Evolutionary conservation across 2,888 invertebrate genomes (phyloP).

Genomic region (Brachypalpus laphriformis): DNA sequence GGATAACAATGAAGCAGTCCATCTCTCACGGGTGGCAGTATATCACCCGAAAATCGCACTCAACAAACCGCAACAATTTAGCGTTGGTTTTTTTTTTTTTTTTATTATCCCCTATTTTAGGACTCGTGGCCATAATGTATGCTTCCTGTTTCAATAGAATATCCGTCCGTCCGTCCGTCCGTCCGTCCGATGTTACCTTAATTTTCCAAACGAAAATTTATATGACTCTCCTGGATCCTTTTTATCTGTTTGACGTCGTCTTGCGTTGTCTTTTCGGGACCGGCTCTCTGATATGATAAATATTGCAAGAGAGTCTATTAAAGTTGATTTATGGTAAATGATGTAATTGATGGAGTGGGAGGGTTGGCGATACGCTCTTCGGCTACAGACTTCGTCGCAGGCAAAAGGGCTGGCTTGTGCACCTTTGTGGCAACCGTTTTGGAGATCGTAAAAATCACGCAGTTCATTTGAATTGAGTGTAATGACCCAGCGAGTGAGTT

Average conservation of each 20-base stretch:
- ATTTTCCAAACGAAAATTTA: constrained; percentile 47
- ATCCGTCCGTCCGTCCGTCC: constrained; percentile 13
- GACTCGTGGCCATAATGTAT: constrained; percentile 42
- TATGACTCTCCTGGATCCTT: too few relatives aligned
- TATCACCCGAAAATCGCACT: constrained; percentile 62
- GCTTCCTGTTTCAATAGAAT: constrained; percentile 35
- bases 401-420: constrained; percentile 37
- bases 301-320: constrained; percentile 53
- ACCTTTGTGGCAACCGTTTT: constrained; percentile 27
- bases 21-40: constrained; percentile 60
- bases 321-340: constrained; percentile 66
- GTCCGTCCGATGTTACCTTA: constrained; percentile 46
- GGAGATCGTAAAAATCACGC: constrained; percentile 41
- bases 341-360: constrained; percentile 59
- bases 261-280: constrained; percentile 54
- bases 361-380: constrained; percentile 10
- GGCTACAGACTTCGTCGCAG: constrained; percentile 5
- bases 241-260: constrained; percentile 55
- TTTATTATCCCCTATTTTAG: constrained; percentile 46
- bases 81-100: constrained; percentile 16
- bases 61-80: constrained; percentile 67
- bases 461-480: constrained; percentile 53
- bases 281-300: constrained; percentile 51
- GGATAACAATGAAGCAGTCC: constrained; percentile 54
- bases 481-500: constrained; percentile 27